Base-by-base conservation (phyloP, 1,140 invertebrate genomes). In the Pseudomyrmex cubaensis region DNA sequence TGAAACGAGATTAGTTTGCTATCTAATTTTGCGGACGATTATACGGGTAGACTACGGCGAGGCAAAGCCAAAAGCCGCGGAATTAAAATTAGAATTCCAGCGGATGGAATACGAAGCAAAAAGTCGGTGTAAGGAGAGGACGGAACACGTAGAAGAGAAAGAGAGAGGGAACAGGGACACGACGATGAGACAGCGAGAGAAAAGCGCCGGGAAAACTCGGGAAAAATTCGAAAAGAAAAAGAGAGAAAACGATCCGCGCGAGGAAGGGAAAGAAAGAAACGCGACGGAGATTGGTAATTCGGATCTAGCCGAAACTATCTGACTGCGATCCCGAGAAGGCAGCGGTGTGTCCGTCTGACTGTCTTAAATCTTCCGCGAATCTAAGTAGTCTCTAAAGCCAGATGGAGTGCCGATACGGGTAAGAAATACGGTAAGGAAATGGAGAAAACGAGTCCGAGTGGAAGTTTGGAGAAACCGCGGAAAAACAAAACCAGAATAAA, bases 261-360 rank as follows among this genome's bases (percentile, higher is more conserved):
- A 17, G 10, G 5, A 22, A 10, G 5, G 50, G 50, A 77, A 52
- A 59, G 64, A 20, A 57, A 59, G 64, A 46, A 70, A 82, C 48
- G 44, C 44, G 46, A 77, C 52, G 56, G 57, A 83, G 77, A 64
- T 69, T 83, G 82, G 85, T 87, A 86, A 87, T 87, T 86, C 70
- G 85, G 70, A 75, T 56, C 22, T 66, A 87, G 82, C 44, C 62
- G 84, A 35, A 35, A 35, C 35, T 35, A 35, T 35, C 35, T 35
- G 35, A 86, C 46, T 86, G 73, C 70, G 82, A 86, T 67, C 44
- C 57, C 57, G 57, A 56, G 78, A 83, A 72, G 35, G 35, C 35
- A 35, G 70, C 64, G 70, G 85, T 75, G 50, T 72, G 85, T 44
- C 64, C 85, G 83, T 72, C 85, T 86, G 52, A 44, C 54, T 59